Evolutionary conservation across 2,113 vertebrate genomes (phyloP), one percentile per base, ranked within the genome.

Genomic region (Dipodomys ordii): DNA sequence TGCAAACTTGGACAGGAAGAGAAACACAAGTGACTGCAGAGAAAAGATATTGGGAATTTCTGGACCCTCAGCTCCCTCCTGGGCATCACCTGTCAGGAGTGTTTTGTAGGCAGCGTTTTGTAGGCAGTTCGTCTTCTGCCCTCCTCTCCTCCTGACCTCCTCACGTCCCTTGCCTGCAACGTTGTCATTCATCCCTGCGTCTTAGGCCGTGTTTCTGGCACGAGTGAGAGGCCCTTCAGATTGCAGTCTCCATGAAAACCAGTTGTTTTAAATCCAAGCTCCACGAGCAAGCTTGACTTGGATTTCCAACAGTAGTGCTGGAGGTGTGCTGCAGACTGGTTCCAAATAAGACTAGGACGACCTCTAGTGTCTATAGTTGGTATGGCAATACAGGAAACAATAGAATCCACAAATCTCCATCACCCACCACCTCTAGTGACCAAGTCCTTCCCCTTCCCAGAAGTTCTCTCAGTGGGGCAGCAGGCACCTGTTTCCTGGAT

Each of bases 301-400:
- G 57, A 39, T 84, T 74, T 86, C 69, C 28, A 87, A 3, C 20
- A 4, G 88, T 57, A 39, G 27, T 44, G 7, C n/a, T 35, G 10
- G 25, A 28, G 39, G 30, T 30, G 46, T 1, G 78, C 60, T 18
- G 22, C 19, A 4, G 32, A 23, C 64, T 13, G 27, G n/a, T 79
- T 93, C 76, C 32, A n/a, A 68, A 23, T 10, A 25, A 82, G 74
- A 19, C 12, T 19, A 27, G 46, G 82, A 23, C 20, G 96, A 96
- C 97, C 95, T 93, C 97, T 98, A 87, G 97, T 89, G 97, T 93
- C 73, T 68, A 0, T 1, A 5, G 39, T 30, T 11, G 79, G 30
- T 12, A 19, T 23, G 28, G 76, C 65, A 67, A 19, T 39, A 22
- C 44, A 0, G 62, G 32, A 30, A 57, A 60, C 35, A 57, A 4